These are phyloP conservation scores for Plebejus anna DNA, from an alignment of 2,888 invertebrate species.

Conservation along the genomic window DNA sequence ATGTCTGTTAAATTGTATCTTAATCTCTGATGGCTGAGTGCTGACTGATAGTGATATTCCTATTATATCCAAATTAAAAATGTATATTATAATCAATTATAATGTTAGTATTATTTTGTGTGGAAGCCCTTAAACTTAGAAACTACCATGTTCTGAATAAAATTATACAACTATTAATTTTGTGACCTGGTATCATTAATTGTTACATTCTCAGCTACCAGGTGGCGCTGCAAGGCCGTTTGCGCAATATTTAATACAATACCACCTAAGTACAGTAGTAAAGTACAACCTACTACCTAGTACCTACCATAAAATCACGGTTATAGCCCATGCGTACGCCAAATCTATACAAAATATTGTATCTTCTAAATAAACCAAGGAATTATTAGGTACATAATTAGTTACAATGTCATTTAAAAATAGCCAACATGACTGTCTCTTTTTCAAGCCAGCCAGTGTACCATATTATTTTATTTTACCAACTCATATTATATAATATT, in stretches of 20 bases:
- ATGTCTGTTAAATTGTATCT: too few relatives aligned
- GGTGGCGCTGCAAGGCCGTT: constrained; percentile 30
- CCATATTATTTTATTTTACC: too few relatives aligned
- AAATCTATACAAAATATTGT: background rate
- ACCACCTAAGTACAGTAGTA: background rate
- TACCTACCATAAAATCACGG: background rate
- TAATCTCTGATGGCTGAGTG: too few relatives aligned
- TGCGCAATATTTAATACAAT: constrained; percentile 25
- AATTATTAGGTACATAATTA: background rate
- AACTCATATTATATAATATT: too few relatives aligned
- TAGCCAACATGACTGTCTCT: background rate
- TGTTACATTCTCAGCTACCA: constrained; percentile 17
- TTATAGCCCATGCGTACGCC: constrained; percentile 7
- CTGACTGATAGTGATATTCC: too few relatives aligned
- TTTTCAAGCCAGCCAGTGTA: background rate
- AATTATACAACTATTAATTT: background rate
- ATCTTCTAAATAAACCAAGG: background rate
- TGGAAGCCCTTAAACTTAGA: too few relatives aligned
- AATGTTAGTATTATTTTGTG: too few relatives aligned
- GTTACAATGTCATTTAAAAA: background rate
- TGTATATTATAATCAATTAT: too few relatives aligned
- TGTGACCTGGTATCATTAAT: constrained; percentile 22
- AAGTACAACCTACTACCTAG: background rate
- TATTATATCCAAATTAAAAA: too few relatives aligned
- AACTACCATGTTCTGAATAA: background rate